These are phyloP conservation scores for Tachina grossa DNA, from an alignment of 2,888 invertebrate genomes.

Conservation along the genomic window DNA sequence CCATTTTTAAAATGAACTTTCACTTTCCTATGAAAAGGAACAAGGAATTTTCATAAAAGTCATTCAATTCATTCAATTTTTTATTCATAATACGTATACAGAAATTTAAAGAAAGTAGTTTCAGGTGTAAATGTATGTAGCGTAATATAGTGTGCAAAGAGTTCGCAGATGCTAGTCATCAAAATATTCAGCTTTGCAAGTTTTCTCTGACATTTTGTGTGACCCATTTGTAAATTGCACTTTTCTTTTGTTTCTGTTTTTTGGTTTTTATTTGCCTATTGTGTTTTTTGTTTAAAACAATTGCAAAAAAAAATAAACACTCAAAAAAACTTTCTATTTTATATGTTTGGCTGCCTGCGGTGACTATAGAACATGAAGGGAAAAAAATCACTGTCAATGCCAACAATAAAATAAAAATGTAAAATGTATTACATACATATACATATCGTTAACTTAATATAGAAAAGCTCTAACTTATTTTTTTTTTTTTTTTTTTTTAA, in stretches of 20 bases:
- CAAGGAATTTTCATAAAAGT: no score
- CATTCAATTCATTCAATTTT: no score
- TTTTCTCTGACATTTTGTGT: conserved; percentile 59
- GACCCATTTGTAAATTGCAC: conserved; percentile 56
- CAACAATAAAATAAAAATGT: conserved; percentile 48
- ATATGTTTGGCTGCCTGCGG: conserved; percentile 50
- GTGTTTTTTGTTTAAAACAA: background rate
- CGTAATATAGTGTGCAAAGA: no score
- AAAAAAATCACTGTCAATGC: conserved; percentile 68
- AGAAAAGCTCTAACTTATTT: no score
- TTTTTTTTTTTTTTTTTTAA: no score
- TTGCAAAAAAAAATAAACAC: conserved; percentile 13
- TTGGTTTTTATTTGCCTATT: conserved; percentile 17
- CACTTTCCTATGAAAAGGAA: no score
- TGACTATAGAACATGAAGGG: conserved; percentile 21
- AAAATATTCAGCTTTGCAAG: background rate
- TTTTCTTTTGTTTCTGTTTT: conserved; percentile 45
- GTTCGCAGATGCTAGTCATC: no score
- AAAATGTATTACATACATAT: conserved; percentile 1
- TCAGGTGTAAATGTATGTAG: no score
- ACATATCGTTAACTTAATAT: no score
- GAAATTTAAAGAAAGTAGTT: no score
- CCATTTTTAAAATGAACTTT: no score
- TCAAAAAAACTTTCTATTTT: conserved; percentile 57
- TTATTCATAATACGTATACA: no score